Conservation (phyloP, 2,888 invertebrate genomes). For the Troides helena region DNA sequence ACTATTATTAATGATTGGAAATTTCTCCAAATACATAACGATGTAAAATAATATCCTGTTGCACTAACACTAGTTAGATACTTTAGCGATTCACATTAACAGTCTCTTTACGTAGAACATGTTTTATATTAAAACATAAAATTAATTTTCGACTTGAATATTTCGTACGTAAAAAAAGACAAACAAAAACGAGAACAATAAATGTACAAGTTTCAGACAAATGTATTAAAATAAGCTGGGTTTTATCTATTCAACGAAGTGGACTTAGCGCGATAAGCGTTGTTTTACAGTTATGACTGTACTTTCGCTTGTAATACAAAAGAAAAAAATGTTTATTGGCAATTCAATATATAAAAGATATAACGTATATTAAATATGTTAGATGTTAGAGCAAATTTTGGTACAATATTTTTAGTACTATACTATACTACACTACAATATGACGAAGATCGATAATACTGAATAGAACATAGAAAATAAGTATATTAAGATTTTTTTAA, state of each 20-base stretch:
- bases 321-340: conserved; percentile 23
- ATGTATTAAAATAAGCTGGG: conserved; percentile 26
- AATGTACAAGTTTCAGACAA: conserved; percentile 24
- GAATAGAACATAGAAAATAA: too few species aligned
- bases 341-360: conserved; percentile 3
- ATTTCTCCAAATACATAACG: neutral
- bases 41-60: neutral
- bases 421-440: too few species aligned
- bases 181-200: conserved; percentile 15
- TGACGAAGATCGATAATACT: too few species aligned
- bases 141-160: conserved; percentile 10
- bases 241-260: conserved; percentile 30
- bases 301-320: conserved; percentile 22
- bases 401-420: neutral
- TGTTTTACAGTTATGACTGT: conserved; percentile 30
- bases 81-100: neutral
- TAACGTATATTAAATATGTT: neutral
- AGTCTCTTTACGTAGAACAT: neutral
- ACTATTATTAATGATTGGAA: too few species aligned
- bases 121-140: neutral
- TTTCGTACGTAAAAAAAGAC: conserved; percentile 6
- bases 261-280: conserved; percentile 30
- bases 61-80: neutral
- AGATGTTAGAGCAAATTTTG: neutral
- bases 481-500: too few species aligned